Conservation (phyloP, 2,113 vertebrate species). For the Zosterops japonicus region DNA sequence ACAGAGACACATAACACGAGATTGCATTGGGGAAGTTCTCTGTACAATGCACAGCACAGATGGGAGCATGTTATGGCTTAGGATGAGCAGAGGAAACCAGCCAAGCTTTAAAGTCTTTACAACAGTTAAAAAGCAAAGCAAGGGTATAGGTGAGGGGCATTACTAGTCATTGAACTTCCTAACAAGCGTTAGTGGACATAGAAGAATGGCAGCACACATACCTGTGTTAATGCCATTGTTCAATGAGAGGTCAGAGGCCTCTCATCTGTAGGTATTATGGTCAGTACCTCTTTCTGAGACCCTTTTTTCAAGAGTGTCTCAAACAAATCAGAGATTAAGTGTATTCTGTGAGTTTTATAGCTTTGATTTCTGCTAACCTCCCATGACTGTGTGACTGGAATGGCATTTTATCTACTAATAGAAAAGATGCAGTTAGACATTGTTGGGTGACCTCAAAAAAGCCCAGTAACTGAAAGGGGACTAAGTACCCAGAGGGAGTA, state of each 20-base stretch:
- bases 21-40: background rate
- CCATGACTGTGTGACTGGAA: background rate
- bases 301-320: background rate
- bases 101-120: background rate
- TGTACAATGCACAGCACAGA: accelerated
- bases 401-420: background rate
- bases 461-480: background rate
- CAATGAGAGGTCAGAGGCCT: background rate
- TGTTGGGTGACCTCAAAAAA: background rate
- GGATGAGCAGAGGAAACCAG: background rate
- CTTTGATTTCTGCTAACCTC: background rate
- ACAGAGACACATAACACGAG: accelerated
- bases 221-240: accelerated
- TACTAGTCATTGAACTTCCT: background rate
- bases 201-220: background rate
- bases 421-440: background rate
- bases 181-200: accelerated
- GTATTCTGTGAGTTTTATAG: background rate
- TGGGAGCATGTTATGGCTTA: background rate
- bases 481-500: background rate
- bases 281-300: background rate
- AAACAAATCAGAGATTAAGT: background rate
- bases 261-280: background rate
- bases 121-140: background rate
- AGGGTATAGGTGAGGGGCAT: background rate